These are phyloP conservation scores for Chromoteleia sp. DNA, from an alignment of 2,888 invertebrate species.

Conservation along the genomic window DNA sequence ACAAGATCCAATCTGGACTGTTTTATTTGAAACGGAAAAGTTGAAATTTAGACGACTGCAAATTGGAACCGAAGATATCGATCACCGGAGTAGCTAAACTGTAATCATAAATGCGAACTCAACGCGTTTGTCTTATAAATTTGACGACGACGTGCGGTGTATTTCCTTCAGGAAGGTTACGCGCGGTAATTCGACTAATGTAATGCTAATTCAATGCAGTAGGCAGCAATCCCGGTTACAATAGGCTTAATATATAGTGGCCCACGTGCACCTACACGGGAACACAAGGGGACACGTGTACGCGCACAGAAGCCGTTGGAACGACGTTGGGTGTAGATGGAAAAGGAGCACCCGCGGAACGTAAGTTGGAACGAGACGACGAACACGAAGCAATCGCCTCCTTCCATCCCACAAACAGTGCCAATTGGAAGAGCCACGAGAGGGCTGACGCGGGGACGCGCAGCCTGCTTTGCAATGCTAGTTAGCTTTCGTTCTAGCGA, in stretches of 20 bases:
- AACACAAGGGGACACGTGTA: slow-evolving; percentile 65
- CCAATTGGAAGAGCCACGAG: slow-evolving; percentile 42
- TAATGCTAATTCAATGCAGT: slow-evolving; percentile 81
- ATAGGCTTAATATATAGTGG: slow-evolving; percentile 74
- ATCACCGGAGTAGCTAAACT: background rate
- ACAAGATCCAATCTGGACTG: too few species aligned
- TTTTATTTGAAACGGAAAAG: too few species aligned
- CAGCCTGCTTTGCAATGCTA: slow-evolving; percentile 62
- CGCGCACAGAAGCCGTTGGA: slow-evolving; percentile 50
- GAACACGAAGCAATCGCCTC: slow-evolving; percentile 25
- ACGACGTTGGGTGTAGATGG: slow-evolving; percentile 16
- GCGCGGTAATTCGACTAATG: slow-evolving; percentile 79
- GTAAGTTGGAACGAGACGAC: slow-evolving; percentile 18
- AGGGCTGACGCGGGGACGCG: slow-evolving; percentile 6
- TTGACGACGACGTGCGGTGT: slow-evolving; percentile 37
- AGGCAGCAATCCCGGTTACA: slow-evolving; percentile 76
- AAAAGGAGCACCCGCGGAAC: slow-evolving; percentile 5
- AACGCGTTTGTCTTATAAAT: slow-evolving; percentile 43
- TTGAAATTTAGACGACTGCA: too few species aligned
- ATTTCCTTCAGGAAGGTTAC: slow-evolving; percentile 43
- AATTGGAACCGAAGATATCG: too few species aligned
- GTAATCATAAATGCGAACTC: slow-evolving; percentile 14
- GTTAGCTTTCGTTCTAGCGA: slow-evolving; percentile 52
- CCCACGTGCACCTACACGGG: slow-evolving; percentile 57
- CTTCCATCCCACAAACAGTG: slow-evolving; percentile 42